Percentiles rank a stretch among this genome's conserved stretches.
These are phyloP conservation scores for Cebus imitator DNA, from an alignment of 2,113 vertebrate species.

Conservation along the genomic window DNA sequence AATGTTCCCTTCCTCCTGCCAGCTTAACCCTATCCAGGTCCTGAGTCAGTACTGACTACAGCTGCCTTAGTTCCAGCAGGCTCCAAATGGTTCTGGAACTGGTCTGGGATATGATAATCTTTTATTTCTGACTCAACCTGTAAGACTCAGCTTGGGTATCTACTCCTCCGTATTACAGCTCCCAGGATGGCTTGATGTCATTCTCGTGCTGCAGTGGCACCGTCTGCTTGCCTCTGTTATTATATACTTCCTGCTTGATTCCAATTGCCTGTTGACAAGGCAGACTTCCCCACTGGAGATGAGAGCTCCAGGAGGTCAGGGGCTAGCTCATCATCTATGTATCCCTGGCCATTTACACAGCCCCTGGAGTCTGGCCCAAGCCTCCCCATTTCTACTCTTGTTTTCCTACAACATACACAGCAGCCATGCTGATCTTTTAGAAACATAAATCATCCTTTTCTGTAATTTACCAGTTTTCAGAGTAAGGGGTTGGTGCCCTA, in stretches of 20 bases:
- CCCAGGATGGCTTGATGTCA: no score
- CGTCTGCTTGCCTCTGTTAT: accelerated
- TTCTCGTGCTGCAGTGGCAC: no score
- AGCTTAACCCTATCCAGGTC: neutral
- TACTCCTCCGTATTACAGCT: neutral
- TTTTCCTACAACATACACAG: neutral
- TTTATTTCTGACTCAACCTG: neutral
- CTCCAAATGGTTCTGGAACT: neutral
- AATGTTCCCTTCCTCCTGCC: neutral
- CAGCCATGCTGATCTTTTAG: neutral
- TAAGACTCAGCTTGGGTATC: neutral
- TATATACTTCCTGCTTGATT: neutral
- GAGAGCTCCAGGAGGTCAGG: no score
- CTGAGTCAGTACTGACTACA: neutral
- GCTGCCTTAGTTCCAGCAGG: neutral
- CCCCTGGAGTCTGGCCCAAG: neutral
- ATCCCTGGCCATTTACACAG: neutral
- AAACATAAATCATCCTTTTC: neutral
- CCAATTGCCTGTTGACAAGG: neutral
- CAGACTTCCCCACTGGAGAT: neutral
- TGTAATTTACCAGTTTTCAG: neutral
- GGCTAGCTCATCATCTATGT: neutral
- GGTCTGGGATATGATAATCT: neutral
- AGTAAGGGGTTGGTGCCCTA: neutral
- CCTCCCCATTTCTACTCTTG: neutral